Percentiles rank a stretch among this genome's conserved stretches.
phyloP scores from a whole-genome alignment of 2,113 vertebrate species.

The Xiphias gladius region DNA sequence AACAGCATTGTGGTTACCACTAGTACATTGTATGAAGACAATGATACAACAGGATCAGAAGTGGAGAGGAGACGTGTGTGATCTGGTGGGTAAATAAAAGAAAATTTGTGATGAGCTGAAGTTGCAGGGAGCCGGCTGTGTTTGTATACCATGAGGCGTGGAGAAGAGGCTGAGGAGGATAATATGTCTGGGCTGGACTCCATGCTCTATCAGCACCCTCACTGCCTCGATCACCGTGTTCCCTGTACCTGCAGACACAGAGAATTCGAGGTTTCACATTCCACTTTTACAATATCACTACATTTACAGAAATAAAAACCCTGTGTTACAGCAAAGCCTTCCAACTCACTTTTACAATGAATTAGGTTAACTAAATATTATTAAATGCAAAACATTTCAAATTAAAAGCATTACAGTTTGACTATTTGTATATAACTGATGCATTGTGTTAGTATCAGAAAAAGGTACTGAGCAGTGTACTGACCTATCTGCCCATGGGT shows the following conservation, averaged over 20 bases:
- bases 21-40: background rate
- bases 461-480: background rate
- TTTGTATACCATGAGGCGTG: slow-evolving; percentile 91
- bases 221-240: slow-evolving; percentile 98
- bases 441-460: slow-evolving; percentile 27
- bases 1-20: slow-evolving; percentile 11
- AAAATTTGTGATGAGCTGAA: slow-evolving; percentile 14
- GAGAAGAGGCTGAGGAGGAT: slow-evolving; percentile 97
- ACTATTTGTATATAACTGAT: background rate
- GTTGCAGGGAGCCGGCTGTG: slow-evolving; percentile 1
- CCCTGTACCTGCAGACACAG: slow-evolving; percentile 88
- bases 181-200: slow-evolving; percentile 93
- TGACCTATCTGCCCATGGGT: slow-evolving; percentile 2
- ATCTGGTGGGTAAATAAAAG: slow-evolving; percentile 39
- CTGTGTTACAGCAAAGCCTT: background rate
- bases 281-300: slow-evolving; percentile 5
- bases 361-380: background rate
- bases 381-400: background rate
- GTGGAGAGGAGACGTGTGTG: slow-evolving; percentile 9
- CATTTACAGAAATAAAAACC: background rate
- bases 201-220: slow-evolving; percentile 94
- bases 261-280: slow-evolving; percentile 2
- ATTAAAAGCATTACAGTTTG: background rate
- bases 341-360: slow-evolving; percentile 14
- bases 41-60: background rate